Base-by-base conservation (phyloP, 2,888 invertebrate species). In the Dolomedes plantarius region DNA sequence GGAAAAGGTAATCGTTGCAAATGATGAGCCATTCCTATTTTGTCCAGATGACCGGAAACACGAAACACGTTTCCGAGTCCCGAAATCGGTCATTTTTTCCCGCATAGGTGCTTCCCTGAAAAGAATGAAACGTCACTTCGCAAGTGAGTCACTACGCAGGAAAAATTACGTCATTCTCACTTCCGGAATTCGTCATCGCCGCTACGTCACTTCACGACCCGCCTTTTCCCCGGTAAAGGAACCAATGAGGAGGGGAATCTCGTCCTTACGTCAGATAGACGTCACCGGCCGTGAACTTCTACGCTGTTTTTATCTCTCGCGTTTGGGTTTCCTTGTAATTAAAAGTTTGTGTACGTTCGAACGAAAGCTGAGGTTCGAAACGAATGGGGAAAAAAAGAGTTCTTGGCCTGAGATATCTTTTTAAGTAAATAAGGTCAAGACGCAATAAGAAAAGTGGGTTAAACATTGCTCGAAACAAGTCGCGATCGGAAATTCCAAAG, bases 71-170 rank as follows among this genome's bases (percentile, higher is more conserved):
- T 56, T 56, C 56, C 23, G 46, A 46, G 23, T 56, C 5, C 23
- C 19, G 23, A 56, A 56, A n/a, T n/a, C 23, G 56, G 56, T 56
- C 56, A 56, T 56, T 56, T 46, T n/a, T 56, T 56, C 23, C 23
- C 56, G 23, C 56, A 5, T 56, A 56, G 23, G 56, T 23, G n/a
- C 19, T 56, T 56, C 23, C 46, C 56, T 23, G 5, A 9, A 16
- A 56, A 56, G 23, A 7, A n/a, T 1, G 16, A 56, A 23, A 56
- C 46, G 56, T 56, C 56, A 56, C 36, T 16, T 16, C 2, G 9
- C 13, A 13, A 2, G 19, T 56, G 56, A 56, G 23, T 56, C 56
- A 56, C 23, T 5, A 23, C 23, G 23, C 56, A 23, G 56, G 56
- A 56, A 56, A 56, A 46, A 11, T 56, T 56, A 23, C 56, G 56